Percentiles rank a stretch among this genome's conserved stretches.
Conservation (phyloP, 2,888 invertebrate species). For the Trachelus stipa region DNA sequence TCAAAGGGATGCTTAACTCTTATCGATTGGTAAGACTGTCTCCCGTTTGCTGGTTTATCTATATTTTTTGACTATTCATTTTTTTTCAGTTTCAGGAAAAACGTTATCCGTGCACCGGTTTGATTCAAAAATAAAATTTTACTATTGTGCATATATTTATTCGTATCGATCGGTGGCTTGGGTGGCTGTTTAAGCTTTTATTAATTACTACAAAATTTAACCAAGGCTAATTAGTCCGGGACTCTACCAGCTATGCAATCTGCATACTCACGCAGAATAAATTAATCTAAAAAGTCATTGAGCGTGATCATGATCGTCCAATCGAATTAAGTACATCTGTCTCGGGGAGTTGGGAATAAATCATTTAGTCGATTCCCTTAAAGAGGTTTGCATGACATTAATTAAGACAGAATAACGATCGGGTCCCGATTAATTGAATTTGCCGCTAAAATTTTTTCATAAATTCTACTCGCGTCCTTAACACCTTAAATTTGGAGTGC, state of each 20-base stretch:
- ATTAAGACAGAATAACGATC: constrained; percentile 33
- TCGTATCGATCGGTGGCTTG: neutral
- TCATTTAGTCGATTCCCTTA: constrained; percentile 23
- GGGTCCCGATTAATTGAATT: constrained; percentile 13
- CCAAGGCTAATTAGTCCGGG: neutral
- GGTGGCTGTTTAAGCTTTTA: neutral
- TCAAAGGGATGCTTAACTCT: neutral
- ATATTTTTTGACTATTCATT: neutral
- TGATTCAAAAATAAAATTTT: neutral
- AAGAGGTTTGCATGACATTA: constrained; percentile 25
- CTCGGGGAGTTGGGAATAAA: constrained; percentile 17
- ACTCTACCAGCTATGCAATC: neutral
- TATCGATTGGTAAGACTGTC: neutral
- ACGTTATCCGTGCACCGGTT: no score
- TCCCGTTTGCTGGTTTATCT: neutral
- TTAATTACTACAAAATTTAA: neutral
- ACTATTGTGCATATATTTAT: neutral
- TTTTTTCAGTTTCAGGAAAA: neutral
- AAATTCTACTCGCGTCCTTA: neutral
- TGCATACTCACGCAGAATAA: constrained; percentile 6
- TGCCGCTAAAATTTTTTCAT: neutral
- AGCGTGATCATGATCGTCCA: constrained; percentile 12
- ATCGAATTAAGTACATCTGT: constrained; percentile 25
- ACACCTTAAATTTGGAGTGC: neutral
- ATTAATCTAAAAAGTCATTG: constrained; percentile 24